These are phyloP conservation scores for Haliaeetus vocifer DNA, from an alignment of 2,797 vertebrate genomes.

Conservation along the genomic window DNA sequence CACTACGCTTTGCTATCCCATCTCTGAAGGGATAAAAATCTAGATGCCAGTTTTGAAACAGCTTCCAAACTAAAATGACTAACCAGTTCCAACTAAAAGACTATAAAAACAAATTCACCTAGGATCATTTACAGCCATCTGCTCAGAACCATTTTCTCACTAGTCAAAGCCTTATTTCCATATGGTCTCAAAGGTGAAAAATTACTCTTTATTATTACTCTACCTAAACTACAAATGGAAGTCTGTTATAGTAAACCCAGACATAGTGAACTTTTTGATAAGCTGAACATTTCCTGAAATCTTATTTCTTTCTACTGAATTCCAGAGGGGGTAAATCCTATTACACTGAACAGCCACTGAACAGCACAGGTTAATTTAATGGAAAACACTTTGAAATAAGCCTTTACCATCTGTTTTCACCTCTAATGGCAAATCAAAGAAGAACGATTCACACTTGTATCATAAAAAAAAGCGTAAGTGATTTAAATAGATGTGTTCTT, in stretches of 20 bases:
- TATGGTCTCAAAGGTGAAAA: conserved; percentile 61
- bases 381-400: conserved; percentile 74
- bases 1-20: neutral
- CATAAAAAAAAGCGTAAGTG: conserved; percentile 73
- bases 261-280: conserved; percentile 34
- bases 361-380: conserved; percentile 78
- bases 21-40: conserved; percentile 19
- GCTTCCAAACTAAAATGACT: conserved; percentile 40
- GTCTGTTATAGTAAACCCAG: neutral
- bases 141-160: conserved; percentile 54
- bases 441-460: conserved; percentile 68
- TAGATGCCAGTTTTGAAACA: conserved; percentile 31
- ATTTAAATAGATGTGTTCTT: conserved; percentile 77
- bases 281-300: conserved; percentile 52
- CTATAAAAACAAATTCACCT: conserved; percentile 59
- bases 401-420: conserved; percentile 77
- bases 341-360: conserved; percentile 67
- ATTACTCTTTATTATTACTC: conserved; percentile 50
- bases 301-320: conserved; percentile 58
- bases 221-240: conserved; percentile 28
- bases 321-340: conserved; percentile 65
- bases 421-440: conserved; percentile 77
- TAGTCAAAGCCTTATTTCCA: conserved; percentile 50
- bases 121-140: conserved; percentile 64
- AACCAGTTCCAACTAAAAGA: conserved; percentile 43